Percentiles rank a stretch among this genome's conserved stretches.
phyloP scores from a whole-genome alignment of 1,140 invertebrate species.

The Bombus haemorrhoidalis region DNA sequence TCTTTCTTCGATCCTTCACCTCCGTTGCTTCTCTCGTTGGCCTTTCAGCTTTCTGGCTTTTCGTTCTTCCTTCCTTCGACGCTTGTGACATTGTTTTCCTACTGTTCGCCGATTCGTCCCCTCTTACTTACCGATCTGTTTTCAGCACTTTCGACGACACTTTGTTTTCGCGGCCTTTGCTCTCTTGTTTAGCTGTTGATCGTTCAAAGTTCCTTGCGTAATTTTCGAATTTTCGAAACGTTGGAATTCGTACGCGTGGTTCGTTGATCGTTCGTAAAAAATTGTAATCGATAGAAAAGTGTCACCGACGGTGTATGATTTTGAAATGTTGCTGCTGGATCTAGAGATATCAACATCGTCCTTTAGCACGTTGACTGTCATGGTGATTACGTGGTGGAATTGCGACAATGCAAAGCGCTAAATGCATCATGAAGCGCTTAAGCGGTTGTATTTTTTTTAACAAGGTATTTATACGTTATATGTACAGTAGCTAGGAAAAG shows the following conservation, averaged over 20 bases:
- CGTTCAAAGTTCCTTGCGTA: background rate
- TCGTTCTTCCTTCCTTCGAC: background rate
- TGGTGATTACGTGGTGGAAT: too few relatives aligned
- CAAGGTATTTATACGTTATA: too few relatives aligned
- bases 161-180: background rate
- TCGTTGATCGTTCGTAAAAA: background rate
- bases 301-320: background rate
- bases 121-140: background rate
- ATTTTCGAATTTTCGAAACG: background rate
- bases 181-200: background rate
- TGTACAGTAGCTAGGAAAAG: too few relatives aligned
- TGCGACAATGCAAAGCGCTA: too few relatives aligned
- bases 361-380: background rate
- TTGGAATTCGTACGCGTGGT: background rate
- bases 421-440: too few relatives aligned
- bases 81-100: too few relatives aligned
- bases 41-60: conserved; percentile 8
- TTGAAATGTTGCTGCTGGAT: background rate
- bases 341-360: background rate
- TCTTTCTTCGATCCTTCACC: background rate
- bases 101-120: too few relatives aligned
- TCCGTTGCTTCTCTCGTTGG: background rate
- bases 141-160: background rate
- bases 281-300: background rate
- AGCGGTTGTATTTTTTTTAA: too few relatives aligned